Conservation (phyloP, 2,888 invertebrate genomes). For the Agrochola litura region DNA sequence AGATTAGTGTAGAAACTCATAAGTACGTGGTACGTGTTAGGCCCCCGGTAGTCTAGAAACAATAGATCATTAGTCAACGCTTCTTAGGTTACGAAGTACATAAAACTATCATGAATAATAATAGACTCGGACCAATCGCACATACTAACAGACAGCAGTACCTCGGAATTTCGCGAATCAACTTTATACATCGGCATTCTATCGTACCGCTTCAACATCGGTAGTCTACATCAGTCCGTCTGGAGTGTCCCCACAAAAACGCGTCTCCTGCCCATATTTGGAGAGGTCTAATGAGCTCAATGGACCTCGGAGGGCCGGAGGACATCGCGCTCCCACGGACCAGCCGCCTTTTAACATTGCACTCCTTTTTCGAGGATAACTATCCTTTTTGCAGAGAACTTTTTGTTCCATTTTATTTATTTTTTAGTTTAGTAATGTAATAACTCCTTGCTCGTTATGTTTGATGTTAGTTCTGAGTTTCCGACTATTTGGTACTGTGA, state of each 20-base stretch:
- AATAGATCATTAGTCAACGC: background rate
- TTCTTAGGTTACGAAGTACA: background rate
- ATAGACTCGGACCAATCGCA: background rate
- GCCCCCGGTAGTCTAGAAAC: background rate
- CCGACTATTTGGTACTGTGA: background rate
- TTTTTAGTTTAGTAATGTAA: slow-evolving; percentile 11
- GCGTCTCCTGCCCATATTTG: slow-evolving; percentile 77
- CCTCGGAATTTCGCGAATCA: background rate
- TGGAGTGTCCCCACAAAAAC: slow-evolving; percentile 73
- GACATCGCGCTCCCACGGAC: slow-evolving; percentile 79
- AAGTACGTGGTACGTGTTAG: background rate
- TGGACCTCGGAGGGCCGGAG: slow-evolving; percentile 68
- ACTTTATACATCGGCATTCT: slow-evolving; percentile 53
- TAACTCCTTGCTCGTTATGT: background rate
- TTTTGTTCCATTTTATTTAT: slow-evolving; percentile 42
- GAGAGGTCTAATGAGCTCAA: slow-evolving; percentile 81
- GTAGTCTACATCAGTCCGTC: slow-evolving; percentile 63
- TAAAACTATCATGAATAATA: background rate
- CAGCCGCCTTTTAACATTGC: slow-evolving; percentile 69
- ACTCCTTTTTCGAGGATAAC: slow-evolving; percentile 70
- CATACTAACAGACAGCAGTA: background rate
- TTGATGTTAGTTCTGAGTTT: background rate
- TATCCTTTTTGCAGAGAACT: slow-evolving; percentile 61
- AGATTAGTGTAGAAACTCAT: background rate
- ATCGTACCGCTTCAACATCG: slow-evolving; percentile 69